Evolutionary conservation across 2,113 vertebrate species (phyloP).

Genomic region (Hoplias malabaricus): DNA sequence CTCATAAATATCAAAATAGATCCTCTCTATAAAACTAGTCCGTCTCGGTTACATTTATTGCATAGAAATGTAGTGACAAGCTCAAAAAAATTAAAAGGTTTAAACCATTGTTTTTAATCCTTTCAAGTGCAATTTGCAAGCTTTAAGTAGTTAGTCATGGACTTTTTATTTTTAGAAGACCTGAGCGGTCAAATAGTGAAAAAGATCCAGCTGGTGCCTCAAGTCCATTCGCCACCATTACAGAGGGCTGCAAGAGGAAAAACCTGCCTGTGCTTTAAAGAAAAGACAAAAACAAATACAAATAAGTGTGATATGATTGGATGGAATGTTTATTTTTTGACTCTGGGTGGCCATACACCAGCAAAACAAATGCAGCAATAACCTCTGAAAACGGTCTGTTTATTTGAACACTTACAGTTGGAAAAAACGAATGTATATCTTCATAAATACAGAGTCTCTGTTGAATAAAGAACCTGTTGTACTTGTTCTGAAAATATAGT

Average conservation of each 20-base stretch:
- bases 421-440: neutral
- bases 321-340: constrained; percentile 42
- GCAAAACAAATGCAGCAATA: neutral
- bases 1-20: constrained; percentile 95
- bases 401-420: neutral
- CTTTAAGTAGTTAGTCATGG: constrained; percentile 50
- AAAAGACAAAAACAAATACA: too few relatives aligned
- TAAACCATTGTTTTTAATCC: constrained; percentile 33
- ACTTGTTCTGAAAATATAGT: neutral
- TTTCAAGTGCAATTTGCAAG: constrained; percentile 59
- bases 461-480: neutral
- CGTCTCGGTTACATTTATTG: constrained; percentile 77
- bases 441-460: neutral
- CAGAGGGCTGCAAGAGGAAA: neutral
- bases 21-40: constrained; percentile 80
- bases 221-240: neutral
- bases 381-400: neutral
- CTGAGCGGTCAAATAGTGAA: constrained; percentile 24
- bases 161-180: constrained; percentile 29
- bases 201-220: constrained; percentile 4
- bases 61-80: constrained; percentile 93
- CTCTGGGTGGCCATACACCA: neutral
- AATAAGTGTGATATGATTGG: neutral
- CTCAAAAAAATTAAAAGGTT: constrained; percentile 63
- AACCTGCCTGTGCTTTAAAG: too few relatives aligned